Conservation (phyloP, 92 coral and sea anemone genomes). For the Zoanthus gigantus region DNA sequence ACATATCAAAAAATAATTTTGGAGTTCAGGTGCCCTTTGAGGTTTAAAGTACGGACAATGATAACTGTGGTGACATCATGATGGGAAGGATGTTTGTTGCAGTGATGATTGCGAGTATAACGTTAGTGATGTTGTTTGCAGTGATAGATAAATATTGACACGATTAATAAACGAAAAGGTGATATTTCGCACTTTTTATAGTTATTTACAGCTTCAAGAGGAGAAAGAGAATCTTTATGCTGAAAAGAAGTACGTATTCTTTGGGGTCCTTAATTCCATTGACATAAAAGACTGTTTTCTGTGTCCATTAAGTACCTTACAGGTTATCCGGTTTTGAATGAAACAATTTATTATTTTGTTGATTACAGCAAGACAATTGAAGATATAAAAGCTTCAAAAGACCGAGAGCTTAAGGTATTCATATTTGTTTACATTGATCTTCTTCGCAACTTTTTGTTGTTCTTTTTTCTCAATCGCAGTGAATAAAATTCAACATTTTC, state of each 20-base stretch:
- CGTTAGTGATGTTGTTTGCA: no score
- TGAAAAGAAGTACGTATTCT: conserved; percentile 84
- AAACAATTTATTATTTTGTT: not conserved
- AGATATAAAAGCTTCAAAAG: conserved; percentile 75
- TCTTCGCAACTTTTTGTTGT: not conserved
- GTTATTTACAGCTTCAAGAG: conserved; percentile 92
- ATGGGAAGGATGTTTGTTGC: no score
- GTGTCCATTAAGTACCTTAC: not conserved
- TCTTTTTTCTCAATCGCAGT: not conserved
- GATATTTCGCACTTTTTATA: conserved; percentile 24
- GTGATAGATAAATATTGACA: not conserved
- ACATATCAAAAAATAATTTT: no score
- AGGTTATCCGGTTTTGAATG: not conserved
- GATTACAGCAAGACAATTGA: conserved; percentile 79
- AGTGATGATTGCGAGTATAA: no score
- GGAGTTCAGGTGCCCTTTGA: no score
- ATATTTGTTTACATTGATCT: not conserved
- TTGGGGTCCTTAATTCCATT: not conserved
- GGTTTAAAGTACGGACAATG: not conserved
- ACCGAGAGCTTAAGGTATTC: conserved; percentile 79
- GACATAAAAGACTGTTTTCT: not conserved
- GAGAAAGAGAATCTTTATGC: conserved; percentile 93
- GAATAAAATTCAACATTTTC: not conserved
- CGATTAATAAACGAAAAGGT: not conserved
- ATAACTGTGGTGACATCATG: not conserved